Percentiles rank a stretch among this genome's conserved stretches.
Conservation (phyloP, 30 jellyfish, hydroid and myxozoan species). For the Turritopsis rubra region DNA sequence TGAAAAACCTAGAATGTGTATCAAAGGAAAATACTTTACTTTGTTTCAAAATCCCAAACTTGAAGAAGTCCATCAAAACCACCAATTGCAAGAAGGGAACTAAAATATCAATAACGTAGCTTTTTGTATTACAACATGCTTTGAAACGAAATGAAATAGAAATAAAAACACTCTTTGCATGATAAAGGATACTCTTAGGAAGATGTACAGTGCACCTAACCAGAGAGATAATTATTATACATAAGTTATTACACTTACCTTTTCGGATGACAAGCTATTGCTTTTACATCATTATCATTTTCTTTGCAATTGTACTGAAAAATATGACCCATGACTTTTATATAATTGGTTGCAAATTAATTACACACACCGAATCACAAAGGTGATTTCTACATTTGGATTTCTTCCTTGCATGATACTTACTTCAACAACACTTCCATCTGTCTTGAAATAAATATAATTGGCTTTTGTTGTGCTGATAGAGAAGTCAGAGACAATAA, state of each 20-base stretch:
- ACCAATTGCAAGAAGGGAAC: constrained; percentile 67
- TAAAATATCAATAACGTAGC: background rate
- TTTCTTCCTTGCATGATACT: too few species aligned
- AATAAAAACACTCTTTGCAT: too few species aligned
- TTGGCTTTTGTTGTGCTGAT: constrained; percentile 55
- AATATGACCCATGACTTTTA: too few species aligned
- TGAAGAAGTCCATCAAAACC: constrained; percentile 68
- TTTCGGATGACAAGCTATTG: constrained; percentile 77
- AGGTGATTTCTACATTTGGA: too few species aligned
- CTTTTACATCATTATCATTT: constrained; percentile 62
- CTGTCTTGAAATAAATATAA: constrained; percentile 46
- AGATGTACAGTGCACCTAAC: background rate
- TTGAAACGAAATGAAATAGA: background rate
- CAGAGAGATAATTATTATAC: background rate
- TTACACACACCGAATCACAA: too few species aligned
- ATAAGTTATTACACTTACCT: constrained; percentile 32
- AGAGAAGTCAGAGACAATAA: constrained; percentile 52
- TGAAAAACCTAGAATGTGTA: background rate
- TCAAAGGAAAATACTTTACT: constrained; percentile 19
- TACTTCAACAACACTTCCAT: constrained; percentile 69
- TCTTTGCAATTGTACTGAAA: constrained; percentile 48
- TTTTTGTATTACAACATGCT: background rate
- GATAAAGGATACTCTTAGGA: background rate
- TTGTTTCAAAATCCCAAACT: constrained; percentile 54
- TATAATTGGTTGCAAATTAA: too few species aligned